Evolutionary conservation across 2,888 invertebrate genomes (phyloP).

Genomic region (Lottia gigantea): DNA sequence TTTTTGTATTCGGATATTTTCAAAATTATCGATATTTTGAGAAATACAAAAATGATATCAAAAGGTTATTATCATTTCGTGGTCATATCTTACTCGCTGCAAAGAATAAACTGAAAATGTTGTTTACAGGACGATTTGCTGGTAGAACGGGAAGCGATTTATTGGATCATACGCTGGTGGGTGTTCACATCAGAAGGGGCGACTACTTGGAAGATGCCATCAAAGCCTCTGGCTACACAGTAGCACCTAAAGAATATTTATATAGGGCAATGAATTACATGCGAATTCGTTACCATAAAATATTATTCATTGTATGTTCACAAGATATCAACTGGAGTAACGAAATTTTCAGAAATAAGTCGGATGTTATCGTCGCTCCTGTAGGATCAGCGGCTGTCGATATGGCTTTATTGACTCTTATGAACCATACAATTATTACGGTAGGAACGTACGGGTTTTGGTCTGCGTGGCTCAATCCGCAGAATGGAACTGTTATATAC

Average conservation of each 20-base stretch:
- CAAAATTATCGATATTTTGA: background rate
- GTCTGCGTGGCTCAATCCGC: background rate
- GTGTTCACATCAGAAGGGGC: background rate
- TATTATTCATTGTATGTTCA: background rate
- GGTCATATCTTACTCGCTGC: background rate
- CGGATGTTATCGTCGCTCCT: background rate
- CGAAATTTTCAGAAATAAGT: background rate
- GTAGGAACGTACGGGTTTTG: constrained; percentile 1
- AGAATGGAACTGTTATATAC: background rate
- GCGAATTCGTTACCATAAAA: background rate
- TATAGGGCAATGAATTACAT: background rate
- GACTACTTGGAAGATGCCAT: background rate
- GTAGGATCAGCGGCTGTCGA: background rate
- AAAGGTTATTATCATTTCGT: background rate
- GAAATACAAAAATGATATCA: background rate
- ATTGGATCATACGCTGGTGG: background rate
- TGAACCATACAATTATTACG: background rate
- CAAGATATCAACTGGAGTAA: background rate
- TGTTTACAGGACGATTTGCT: background rate
- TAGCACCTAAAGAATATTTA: background rate
- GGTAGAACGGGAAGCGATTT: background rate
- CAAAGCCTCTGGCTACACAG: background rate
- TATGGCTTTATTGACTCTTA: background rate
- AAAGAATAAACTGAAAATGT: background rate
- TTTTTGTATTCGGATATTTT: background rate